A percentile compares a stretch with the other conserved stretches of the same genome.
Evolutionary conservation across 2,113 vertebrate genomes (phyloP).

Genomic region (Apodemus sylvaticus): DNA sequence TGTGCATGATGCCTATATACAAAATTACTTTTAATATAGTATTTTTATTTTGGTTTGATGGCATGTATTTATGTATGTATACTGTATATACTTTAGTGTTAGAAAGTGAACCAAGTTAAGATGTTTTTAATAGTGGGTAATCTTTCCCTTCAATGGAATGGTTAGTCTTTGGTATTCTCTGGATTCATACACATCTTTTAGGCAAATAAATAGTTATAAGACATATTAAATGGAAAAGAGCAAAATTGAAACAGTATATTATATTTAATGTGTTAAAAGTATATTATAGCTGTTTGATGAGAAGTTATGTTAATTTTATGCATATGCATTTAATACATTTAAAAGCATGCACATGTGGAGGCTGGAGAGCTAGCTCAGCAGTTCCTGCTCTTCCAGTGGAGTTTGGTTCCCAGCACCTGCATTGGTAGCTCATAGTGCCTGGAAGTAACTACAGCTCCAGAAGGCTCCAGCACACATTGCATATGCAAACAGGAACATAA

Average conservation of each 20-base stretch:
- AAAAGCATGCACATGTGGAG: background rate
- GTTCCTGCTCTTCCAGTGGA: background rate
- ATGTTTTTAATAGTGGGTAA: slow-evolving; percentile 25
- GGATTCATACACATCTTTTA: slow-evolving; percentile 21
- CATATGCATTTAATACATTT: background rate
- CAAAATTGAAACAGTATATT: background rate
- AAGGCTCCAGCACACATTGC: background rate
- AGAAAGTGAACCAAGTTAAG: background rate
- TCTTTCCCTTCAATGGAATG: background rate
- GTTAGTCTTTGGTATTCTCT: slow-evolving; percentile 24
- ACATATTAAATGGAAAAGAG: slow-evolving; percentile 26
- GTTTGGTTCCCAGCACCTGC: background rate
- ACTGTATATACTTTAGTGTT: background rate
- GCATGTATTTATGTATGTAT: background rate
- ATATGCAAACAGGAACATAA: too few relatives aligned
- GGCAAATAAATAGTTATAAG: slow-evolving; percentile 33
- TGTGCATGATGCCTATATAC: background rate
- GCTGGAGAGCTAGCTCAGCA: background rate
- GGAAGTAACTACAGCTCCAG: background rate
- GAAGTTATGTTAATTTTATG: background rate
- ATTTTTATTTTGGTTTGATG: background rate
- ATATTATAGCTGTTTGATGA: background rate
- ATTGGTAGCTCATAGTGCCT: too few relatives aligned
- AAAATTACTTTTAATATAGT: background rate
- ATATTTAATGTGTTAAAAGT: background rate